Percentiles rank a stretch among this genome's conserved stretches.
Conservation (phyloP, 92 coral and sea anemone species). For the Diadumene lineata region DNA sequence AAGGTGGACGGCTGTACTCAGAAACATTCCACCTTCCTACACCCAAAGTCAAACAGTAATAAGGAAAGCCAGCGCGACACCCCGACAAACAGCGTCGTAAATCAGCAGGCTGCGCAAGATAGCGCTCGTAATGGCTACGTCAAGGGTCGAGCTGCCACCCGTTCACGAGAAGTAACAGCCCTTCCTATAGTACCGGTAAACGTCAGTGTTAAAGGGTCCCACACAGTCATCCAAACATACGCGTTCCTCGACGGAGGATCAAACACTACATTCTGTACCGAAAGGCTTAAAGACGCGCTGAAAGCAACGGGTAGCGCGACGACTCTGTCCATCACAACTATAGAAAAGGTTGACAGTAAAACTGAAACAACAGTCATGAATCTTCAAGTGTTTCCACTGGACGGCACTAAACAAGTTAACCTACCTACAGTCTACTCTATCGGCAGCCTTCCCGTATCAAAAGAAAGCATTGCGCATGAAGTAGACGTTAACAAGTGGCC, state of each 20-base stretch:
- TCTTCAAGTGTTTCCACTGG: conserved; percentile 43
- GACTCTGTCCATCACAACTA: conserved; percentile 54
- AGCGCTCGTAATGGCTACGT: conserved; percentile 38
- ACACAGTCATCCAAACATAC: conserved; percentile 44
- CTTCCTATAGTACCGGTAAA: conserved; percentile 60
- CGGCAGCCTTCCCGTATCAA: conserved; percentile 47
- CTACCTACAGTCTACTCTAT: conserved; percentile 48
- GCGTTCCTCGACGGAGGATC: conserved; percentile 75
- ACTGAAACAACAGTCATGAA: conserved; percentile 35
- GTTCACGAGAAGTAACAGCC: conserved; percentile 28
- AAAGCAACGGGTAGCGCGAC: conserved; percentile 25
- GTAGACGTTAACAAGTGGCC: conserved; percentile 44
- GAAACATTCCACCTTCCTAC: conserved; percentile 65
- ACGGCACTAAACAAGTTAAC: conserved; percentile 22
- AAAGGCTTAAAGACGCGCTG: conserved; percentile 34
- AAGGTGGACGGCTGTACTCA: conserved; percentile 54
- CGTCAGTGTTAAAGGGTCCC: conserved; percentile 47
- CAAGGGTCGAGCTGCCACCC: not conserved
- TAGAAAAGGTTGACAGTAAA: conserved; percentile 27
- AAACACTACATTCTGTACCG: conserved; percentile 66
- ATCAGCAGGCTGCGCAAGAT: not conserved
- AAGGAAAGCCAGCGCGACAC: not conserved
- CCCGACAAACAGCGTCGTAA: not conserved
- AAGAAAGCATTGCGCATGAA: conserved; percentile 27
- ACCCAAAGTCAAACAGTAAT: conserved; percentile 21